phyloP scores from a whole-genome alignment of 2,888 invertebrate genomes.

The Boloria euphrosyne region DNA sequence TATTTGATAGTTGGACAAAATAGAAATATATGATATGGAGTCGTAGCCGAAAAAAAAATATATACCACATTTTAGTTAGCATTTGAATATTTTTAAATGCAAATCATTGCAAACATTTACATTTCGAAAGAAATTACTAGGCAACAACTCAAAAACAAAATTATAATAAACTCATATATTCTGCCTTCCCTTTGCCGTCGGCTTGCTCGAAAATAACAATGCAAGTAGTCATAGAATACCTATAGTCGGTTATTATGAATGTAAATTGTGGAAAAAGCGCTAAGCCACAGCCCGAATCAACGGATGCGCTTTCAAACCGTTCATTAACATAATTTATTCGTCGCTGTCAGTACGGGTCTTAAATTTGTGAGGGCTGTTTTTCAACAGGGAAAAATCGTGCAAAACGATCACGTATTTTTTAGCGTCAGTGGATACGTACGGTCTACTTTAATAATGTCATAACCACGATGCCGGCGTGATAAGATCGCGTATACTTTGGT shows the following conservation, averaged over 20 bases:
- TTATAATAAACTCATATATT: constrained; percentile 20
- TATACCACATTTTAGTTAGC: background rate
- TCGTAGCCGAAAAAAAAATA: background rate
- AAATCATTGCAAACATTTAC: constrained; percentile 1
- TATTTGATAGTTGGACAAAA: no score
- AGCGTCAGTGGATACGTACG: constrained; percentile 56
- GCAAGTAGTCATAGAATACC: constrained; percentile 39
- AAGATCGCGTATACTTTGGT: constrained; percentile 61
- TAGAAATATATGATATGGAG: no score
- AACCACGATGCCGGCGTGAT: constrained; percentile 64
- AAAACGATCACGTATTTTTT: constrained; percentile 80
- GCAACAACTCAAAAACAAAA: constrained; percentile 10
- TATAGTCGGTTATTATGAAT: constrained; percentile 59
- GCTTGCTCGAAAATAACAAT: constrained; percentile 25
- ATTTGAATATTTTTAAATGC: background rate
- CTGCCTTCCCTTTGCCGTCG: constrained; percentile 19
- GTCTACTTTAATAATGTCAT: constrained; percentile 78
- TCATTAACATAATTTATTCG: constrained; percentile 81
- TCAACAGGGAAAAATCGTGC: constrained; percentile 69
- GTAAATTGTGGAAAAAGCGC: constrained; percentile 67
- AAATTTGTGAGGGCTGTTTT: constrained; percentile 77
- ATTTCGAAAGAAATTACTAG: background rate
- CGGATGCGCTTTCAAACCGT: constrained; percentile 76
- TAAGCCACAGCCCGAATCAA: constrained; percentile 68
- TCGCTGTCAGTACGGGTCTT: constrained; percentile 75